Conservation (phyloP, 1,140 invertebrate species). For the Ceratitis capitata region DNA sequence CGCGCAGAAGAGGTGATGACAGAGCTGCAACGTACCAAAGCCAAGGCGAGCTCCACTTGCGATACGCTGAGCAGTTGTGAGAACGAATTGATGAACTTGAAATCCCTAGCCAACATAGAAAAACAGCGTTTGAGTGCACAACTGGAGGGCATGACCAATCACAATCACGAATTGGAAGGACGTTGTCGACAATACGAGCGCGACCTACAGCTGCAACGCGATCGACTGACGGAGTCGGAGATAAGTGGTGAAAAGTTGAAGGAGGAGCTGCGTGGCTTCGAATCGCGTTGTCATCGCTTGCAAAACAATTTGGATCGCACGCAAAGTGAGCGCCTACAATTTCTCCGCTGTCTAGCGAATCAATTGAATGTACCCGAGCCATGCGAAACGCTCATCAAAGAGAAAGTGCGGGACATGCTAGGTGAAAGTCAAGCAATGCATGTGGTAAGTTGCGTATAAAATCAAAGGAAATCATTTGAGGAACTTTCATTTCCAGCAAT, state of each 20-base stretch:
- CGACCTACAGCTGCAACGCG: slow-evolving; percentile 60
- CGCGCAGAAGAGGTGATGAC: slow-evolving; percentile 79
- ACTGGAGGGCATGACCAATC: slow-evolving; percentile 56
- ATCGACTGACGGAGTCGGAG: slow-evolving; percentile 61
- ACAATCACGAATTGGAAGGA: slow-evolving; percentile 61
- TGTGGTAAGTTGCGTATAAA: slow-evolving; percentile 68
- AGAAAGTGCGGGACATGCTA: slow-evolving; percentile 77
- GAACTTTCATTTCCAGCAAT: slow-evolving; percentile 69
- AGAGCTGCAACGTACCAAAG: slow-evolving; percentile 70
- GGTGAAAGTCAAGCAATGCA: slow-evolving; percentile 79
- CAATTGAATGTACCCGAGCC: slow-evolving; percentile 69
- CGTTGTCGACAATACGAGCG: slow-evolving; percentile 59
- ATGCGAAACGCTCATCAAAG: slow-evolving; percentile 78
- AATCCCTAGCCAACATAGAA: slow-evolving; percentile 59
- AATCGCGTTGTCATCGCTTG: slow-evolving; percentile 61
- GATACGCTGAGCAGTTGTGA: slow-evolving; percentile 61
- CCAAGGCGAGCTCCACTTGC: slow-evolving; percentile 65
- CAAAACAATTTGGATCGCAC: slow-evolving; percentile 60
- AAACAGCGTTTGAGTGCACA: slow-evolving; percentile 60
- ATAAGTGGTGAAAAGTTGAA: slow-evolving; percentile 62
- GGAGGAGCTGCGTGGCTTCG: slow-evolving; percentile 62
- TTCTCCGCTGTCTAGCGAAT: slow-evolving; percentile 55
- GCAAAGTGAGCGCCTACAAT: slow-evolving; percentile 60
- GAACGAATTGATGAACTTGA: slow-evolving; percentile 58
- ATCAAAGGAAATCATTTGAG: neutral